These are phyloP conservation scores for Standfussiana lucernea DNA, from an alignment of 2,888 invertebrate genomes.

Conservation along the genomic window DNA sequence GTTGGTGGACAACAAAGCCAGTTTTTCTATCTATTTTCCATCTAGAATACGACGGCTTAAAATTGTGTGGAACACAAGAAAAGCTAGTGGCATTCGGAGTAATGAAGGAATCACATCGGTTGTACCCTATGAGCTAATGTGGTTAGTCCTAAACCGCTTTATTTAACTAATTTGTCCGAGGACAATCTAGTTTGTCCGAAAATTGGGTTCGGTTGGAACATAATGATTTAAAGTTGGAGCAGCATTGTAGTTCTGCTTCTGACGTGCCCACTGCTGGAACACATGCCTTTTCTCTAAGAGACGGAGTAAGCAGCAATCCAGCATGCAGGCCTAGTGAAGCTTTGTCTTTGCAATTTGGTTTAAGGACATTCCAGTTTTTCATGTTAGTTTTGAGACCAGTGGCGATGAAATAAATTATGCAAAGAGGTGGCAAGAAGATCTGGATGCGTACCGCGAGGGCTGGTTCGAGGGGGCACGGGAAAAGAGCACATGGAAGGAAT, in stretches of 20 bases:
- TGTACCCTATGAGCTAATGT: slow-evolving; percentile 1
- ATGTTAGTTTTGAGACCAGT: too few species aligned
- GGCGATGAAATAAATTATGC: too few species aligned
- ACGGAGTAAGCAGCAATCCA: not conserved
- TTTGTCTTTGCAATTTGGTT: not conserved
- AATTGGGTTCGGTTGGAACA: slow-evolving; percentile 3
- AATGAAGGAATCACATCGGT: slow-evolving; percentile 9
- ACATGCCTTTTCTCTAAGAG: not conserved
- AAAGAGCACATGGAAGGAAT: too few species aligned
- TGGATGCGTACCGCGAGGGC: too few species aligned
- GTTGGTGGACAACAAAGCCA: not conserved
- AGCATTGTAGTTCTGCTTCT: not conserved
- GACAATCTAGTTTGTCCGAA: slow-evolving; percentile 19
- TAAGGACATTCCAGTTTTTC: not conserved
- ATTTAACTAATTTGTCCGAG: slow-evolving; percentile 28
- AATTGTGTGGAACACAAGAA: not conserved
- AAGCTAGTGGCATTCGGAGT: not conserved
- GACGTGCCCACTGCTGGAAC: not conserved
- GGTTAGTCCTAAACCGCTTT: slow-evolving; percentile 14
- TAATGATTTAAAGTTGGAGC: slow-evolving; percentile 8
- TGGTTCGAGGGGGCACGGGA: too few species aligned
- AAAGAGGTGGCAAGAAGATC: too few species aligned
- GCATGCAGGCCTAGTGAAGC: not conserved
- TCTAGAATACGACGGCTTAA: not conserved
- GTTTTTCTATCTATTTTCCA: not conserved